Percentiles rank a stretch among this genome's conserved stretches.
Evolutionary conservation across 1,140 invertebrate species (phyloP).

Genomic region (Anadara kagoshimensis): DNA sequence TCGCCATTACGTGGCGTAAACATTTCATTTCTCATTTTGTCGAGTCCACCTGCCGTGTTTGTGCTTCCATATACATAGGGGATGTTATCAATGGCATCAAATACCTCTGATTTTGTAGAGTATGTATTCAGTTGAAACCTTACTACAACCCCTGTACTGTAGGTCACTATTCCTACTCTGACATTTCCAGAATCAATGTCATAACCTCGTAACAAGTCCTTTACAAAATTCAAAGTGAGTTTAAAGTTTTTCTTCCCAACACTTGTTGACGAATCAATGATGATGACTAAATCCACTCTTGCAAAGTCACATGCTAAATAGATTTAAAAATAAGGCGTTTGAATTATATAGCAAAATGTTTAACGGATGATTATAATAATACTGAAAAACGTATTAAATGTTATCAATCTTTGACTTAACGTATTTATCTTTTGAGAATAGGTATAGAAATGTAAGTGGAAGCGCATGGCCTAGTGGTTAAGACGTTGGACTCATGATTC

Average conservation of each 20-base stretch:
- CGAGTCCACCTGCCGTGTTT: slow-evolving; percentile 46
- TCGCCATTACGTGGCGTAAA: slow-evolving; percentile 54
- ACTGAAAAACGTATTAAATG: too few relatives aligned
- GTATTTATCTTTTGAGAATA: too few relatives aligned
- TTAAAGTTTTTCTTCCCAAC: slow-evolving; percentile 52
- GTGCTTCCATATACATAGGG: slow-evolving; percentile 46
- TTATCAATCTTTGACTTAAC: too few relatives aligned
- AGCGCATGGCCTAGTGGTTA: too few relatives aligned
- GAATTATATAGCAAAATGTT: too few relatives aligned
- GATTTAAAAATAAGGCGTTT: too few relatives aligned
- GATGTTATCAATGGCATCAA: slow-evolving; percentile 43
- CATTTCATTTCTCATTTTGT: slow-evolving; percentile 49
- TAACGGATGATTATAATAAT: too few relatives aligned
- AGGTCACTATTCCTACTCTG: slow-evolving; percentile 52
- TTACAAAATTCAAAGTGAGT: slow-evolving; percentile 49
- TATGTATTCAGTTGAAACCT: slow-evolving; percentile 55
- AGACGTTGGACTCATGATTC: too few relatives aligned
- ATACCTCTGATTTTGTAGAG: slow-evolving; percentile 34
- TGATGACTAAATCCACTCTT: slow-evolving; percentile 56
- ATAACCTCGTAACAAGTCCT: slow-evolving; percentile 44
- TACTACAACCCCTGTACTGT: slow-evolving; percentile 45
- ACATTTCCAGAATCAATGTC: slow-evolving; percentile 53
- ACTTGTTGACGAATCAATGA: slow-evolving; percentile 58
- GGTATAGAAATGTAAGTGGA: too few relatives aligned
- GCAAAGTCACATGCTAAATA: slow-evolving; percentile 34